Conservation (phyloP, 2,888 invertebrate genomes). For the Malachius bipustulatus region DNA sequence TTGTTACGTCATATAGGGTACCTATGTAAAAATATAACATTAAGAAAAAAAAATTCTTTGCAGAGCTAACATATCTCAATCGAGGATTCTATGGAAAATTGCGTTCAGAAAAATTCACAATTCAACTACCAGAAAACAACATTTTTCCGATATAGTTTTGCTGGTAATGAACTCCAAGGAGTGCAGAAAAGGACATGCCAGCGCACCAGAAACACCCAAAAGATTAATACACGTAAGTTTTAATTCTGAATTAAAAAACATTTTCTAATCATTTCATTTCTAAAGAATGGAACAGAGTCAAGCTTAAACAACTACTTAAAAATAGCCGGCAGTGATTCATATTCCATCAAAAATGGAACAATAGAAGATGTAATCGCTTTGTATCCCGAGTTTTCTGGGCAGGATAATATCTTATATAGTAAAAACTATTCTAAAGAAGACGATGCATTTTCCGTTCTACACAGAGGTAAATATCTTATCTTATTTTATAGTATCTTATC, state of each 20-base stretch:
- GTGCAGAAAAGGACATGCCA: slow-evolving; percentile 21
- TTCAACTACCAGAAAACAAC: slow-evolving; percentile 24
- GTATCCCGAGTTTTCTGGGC: slow-evolving; percentile 1
- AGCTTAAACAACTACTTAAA: slow-evolving; percentile 22
- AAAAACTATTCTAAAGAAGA: too few species aligned
- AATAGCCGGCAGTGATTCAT: slow-evolving; percentile 19
- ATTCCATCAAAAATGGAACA: slow-evolving; percentile 21
- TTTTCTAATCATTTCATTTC: slow-evolving; percentile 7
- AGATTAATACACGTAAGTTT: slow-evolving; percentile 23
- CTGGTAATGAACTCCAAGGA: slow-evolving; percentile 26
- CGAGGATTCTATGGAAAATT: slow-evolving; percentile 29
- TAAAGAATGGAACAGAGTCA: slow-evolving; percentile 23
- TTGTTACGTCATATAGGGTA: too few species aligned
- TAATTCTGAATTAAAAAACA: not conserved
- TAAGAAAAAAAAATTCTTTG: too few species aligned
- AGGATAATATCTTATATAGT: not conserved
- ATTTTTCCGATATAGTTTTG: slow-evolving; percentile 28
- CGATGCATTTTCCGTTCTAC: not conserved
- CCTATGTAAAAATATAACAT: too few species aligned
- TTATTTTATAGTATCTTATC: too few species aligned
- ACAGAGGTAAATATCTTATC: slow-evolving; percentile 1
- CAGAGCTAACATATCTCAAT: not conserved
- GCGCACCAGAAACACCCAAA: slow-evolving; percentile 22
- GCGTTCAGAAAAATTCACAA: slow-evolving; percentile 28
- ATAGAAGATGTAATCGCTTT: not conserved